A percentile compares a stretch with the other conserved stretches of the same genome.
phyloP scores from a whole-genome alignment of 1,140 invertebrate genomes.

The Frieseomelitta varia region DNA sequence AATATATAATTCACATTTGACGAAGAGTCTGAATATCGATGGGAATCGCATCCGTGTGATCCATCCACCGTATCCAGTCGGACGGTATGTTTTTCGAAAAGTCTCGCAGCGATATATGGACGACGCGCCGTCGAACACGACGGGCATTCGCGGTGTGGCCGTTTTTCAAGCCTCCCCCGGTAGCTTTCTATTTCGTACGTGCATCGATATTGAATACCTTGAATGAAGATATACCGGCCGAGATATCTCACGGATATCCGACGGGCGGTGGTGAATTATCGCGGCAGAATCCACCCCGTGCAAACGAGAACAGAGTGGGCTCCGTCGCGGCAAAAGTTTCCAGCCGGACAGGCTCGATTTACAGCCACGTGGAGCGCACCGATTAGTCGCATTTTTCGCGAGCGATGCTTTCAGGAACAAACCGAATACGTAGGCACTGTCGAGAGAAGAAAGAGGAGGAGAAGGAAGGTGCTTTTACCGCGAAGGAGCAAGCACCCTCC shows the following conservation, averaged over 20 bases:
- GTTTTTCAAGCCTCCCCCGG: not conserved
- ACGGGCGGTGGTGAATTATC: not conserved
- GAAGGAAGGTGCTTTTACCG: conserved; percentile 18
- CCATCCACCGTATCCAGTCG: not conserved
- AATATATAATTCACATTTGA: not conserved
- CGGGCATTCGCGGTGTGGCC: not conserved
- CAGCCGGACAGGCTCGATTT: not conserved
- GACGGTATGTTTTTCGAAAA: conserved; percentile 7
- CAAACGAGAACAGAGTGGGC: conserved; percentile 14
- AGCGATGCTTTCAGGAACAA: not conserved
- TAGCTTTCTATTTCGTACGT: not conserved
- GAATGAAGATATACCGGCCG: not conserved
- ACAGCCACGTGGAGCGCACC: conserved; percentile 4
- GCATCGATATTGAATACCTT: conserved; percentile 12
- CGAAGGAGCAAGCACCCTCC: conserved; percentile 14
- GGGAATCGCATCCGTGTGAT: not conserved
- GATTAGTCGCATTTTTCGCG: conserved; percentile 17
- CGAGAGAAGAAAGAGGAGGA: not conserved
- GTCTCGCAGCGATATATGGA: not conserved
- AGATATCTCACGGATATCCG: not conserved
- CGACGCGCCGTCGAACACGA: conserved; percentile 1
- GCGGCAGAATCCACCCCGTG: not conserved
- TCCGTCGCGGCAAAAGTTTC: conserved; percentile 1
- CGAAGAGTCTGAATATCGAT: not conserved
- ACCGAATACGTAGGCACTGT: not conserved